Evolutionary conservation across 37 sponge, comb jelly and placozoan species (phyloP).

Genomic region (Lycopodina hypogea): DNA sequence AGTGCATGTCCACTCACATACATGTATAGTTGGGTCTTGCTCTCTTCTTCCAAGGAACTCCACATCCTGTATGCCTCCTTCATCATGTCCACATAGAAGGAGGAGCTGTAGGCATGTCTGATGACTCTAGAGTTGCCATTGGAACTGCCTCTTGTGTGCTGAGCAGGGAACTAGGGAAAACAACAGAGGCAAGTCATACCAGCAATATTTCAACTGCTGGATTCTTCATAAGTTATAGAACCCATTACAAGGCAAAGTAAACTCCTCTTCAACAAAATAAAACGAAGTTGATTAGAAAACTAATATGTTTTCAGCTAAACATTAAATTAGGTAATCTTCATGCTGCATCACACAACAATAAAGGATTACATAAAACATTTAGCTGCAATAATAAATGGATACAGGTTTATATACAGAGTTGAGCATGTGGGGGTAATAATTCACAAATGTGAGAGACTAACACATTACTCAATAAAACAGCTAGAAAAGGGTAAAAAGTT

Average conservation of each 20-base stretch:
- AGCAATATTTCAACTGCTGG: too few relatives aligned
- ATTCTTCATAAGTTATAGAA: neutral
- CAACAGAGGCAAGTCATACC: too few relatives aligned
- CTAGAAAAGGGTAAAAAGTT: too few relatives aligned
- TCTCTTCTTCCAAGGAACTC: conserved; percentile 65
- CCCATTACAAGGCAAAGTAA: neutral
- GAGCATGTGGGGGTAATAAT: too few relatives aligned
- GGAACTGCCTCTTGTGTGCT: conserved; percentile 88
- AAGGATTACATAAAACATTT: too few relatives aligned
- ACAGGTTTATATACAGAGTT: too few relatives aligned
- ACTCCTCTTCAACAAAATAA: neutral
- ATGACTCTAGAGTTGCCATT: conserved; percentile 81
- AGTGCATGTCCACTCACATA: conserved; percentile 7
- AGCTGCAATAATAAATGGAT: too few relatives aligned
- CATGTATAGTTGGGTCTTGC: conserved; percentile 53
- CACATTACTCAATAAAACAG: too few relatives aligned
- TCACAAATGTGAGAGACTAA: too few relatives aligned
- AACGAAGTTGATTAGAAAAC: neutral
- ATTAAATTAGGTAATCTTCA: too few relatives aligned
- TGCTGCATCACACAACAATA: too few relatives aligned
- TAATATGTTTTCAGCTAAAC: too few relatives aligned
- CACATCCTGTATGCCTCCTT: conserved; percentile 71
- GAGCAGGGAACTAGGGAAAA: conserved; percentile 61
- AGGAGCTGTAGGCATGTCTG: conserved; percentile 49
- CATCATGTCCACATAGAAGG: conserved; percentile 77